phyloP scores from a whole-genome alignment of 2,797 vertebrate species.

The Onychomys torridus region DNA sequence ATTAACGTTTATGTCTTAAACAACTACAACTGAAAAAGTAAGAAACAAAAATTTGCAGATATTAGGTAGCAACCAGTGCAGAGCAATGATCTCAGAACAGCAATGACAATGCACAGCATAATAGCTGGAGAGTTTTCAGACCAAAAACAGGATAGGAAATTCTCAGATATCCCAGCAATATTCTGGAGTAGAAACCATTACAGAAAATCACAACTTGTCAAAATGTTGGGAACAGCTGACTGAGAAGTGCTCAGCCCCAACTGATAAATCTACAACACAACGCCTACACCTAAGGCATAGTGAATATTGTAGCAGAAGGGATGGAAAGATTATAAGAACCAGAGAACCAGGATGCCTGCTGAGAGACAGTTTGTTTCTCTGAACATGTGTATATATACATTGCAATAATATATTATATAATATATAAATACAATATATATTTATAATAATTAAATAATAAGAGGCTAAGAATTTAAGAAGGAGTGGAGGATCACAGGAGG shows the following conservation, averaged over 20 bases:
- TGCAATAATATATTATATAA: not conserved
- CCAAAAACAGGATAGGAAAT: not conserved
- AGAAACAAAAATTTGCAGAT: not conserved
- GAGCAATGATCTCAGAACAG: not conserved
- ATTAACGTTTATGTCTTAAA: conserved; percentile 2
- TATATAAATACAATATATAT: not conserved
- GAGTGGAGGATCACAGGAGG: not conserved
- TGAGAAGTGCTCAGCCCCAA: not conserved
- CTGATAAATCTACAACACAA: not conserved
- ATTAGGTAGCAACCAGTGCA: not conserved
- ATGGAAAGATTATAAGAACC: not conserved
- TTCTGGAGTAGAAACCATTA: not conserved
- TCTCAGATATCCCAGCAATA: not conserved
- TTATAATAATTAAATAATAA: not conserved
- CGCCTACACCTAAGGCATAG: not conserved
- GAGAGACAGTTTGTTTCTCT: no score
- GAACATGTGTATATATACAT: not conserved
- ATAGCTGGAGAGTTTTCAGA: conserved; percentile 29
- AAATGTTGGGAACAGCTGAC: not conserved
- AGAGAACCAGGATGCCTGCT: no score
- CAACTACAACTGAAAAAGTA: not conserved
- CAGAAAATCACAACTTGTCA: not conserved
- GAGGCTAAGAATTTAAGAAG: not conserved
- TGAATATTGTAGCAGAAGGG: no score
- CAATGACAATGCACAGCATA: not conserved